phyloP scores from a whole-genome alignment of 2,888 invertebrate genomes.

The Lasioglossum oenotherae region DNA sequence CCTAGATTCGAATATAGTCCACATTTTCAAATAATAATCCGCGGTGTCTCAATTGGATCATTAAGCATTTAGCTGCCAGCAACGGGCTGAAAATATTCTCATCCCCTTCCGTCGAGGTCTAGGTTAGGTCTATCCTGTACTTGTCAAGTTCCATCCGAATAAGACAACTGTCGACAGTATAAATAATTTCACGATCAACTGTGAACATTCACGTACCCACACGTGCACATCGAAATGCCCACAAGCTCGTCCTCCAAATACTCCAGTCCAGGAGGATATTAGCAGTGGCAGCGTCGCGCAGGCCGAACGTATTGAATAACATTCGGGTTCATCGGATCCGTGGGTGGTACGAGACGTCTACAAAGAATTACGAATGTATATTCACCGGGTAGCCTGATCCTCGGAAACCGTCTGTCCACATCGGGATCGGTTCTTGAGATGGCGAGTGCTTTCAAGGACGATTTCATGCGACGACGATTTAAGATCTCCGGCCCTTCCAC shows the following conservation, averaged over 20 bases:
- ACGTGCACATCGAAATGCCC: neutral
- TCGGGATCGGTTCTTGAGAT: slow-evolving; percentile 55
- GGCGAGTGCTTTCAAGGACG: slow-evolving; percentile 55
- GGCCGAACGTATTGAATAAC: slow-evolving; percentile 36
- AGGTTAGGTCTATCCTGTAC: neutral
- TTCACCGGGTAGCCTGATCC: slow-evolving; percentile 33
- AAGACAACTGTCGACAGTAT: no score
- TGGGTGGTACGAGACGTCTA: neutral
- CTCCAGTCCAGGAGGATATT: neutral
- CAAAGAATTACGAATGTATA: slow-evolving; percentile 48
- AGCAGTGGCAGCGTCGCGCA: neutral
- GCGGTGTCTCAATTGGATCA: neutral
- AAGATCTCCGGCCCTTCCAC: slow-evolving; percentile 39
- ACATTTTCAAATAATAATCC: neutral
- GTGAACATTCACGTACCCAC: neutral
- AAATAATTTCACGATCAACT: neutral
- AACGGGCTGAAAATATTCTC: neutral
- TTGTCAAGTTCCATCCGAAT: neutral
- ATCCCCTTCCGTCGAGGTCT: neutral
- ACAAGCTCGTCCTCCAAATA: neutral
- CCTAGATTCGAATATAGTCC: neutral
- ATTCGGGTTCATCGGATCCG: neutral
- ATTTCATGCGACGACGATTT: slow-evolving; percentile 59
- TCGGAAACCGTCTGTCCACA: slow-evolving; percentile 40
- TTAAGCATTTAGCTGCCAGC: neutral